Evolutionary conservation across 2,888 invertebrate species (phyloP).

Genomic region (Capitulum mitella): DNA sequence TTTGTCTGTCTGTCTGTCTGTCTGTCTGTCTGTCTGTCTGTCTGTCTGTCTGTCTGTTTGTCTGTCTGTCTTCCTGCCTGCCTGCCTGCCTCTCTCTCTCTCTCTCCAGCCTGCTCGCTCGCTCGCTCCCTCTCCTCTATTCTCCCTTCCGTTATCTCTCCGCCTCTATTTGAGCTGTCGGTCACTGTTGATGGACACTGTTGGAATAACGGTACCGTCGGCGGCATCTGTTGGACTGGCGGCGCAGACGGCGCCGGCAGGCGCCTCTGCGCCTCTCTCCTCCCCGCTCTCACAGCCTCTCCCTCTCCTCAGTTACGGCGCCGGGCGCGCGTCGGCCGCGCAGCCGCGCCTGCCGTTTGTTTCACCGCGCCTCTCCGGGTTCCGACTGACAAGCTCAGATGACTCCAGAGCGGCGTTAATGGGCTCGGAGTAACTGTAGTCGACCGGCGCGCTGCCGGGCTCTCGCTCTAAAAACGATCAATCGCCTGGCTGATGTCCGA

Average conservation of each 20-base stretch:
- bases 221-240: not conserved
- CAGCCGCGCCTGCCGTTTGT: not conserved
- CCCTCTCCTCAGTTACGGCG: not conserved
- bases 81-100: not conserved
- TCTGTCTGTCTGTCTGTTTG: constrained; percentile 22
- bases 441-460: not conserved
- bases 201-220: not conserved
- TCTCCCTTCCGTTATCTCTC: no score
- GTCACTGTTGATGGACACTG: not conserved
- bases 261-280: not conserved
- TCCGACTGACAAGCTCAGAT: not conserved
- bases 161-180: no score
- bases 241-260: not conserved
- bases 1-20: constrained; percentile 23
- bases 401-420: not conserved
- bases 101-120: not conserved
- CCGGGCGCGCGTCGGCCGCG: not conserved
- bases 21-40: constrained; percentile 26
- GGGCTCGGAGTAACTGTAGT: not conserved
- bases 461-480: not conserved
- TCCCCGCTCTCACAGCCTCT: not conserved
- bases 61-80: not conserved
- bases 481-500: not conserved
- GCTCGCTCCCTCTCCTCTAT: not conserved
- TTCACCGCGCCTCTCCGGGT: not conserved